Percentiles rank a stretch among this genome's conserved stretches.
Evolutionary conservation across 2,797 vertebrate genomes (phyloP).

Genomic region (Orientallactaga sibirica): DNA sequence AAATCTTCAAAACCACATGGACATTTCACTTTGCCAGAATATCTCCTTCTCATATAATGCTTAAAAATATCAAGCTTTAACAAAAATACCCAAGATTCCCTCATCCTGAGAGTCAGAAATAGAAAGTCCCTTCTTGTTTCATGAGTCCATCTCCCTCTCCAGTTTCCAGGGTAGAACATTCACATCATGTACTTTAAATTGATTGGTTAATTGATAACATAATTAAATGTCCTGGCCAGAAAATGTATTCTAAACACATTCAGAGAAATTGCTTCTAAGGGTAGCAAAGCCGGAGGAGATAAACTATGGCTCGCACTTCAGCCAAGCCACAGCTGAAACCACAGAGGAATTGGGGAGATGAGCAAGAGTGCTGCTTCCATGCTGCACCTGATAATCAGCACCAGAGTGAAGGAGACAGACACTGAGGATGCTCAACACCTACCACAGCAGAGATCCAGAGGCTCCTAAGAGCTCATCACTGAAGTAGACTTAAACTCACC

Average conservation of each 20-base stretch:
- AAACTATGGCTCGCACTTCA: too few relatives aligned
- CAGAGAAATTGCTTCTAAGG: neutral
- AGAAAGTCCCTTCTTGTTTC: conserved; percentile 38
- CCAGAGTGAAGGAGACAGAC: too few relatives aligned
- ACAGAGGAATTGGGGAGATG: too few relatives aligned
- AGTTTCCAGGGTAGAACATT: neutral
- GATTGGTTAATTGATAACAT: conserved; percentile 15
- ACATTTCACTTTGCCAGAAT: conserved; percentile 66
- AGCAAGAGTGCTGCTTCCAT: too few relatives aligned
- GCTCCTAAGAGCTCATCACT: too few relatives aligned
- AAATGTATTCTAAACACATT: conserved; percentile 25
- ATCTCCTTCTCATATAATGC: conserved; percentile 63
- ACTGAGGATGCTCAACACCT: too few relatives aligned
- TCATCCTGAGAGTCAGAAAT: conserved; percentile 37
- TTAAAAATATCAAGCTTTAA: conserved; percentile 69
- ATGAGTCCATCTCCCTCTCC: neutral
- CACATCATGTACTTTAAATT: neutral
- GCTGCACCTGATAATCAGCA: too few relatives aligned
- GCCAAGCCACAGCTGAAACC: too few relatives aligned
- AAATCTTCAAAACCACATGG: conserved; percentile 65
- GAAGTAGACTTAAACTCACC: too few relatives aligned
- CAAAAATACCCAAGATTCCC: conserved; percentile 55
- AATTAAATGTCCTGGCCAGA: neutral
- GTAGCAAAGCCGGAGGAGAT: too few relatives aligned
- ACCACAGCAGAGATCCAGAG: too few relatives aligned